Percentiles rank a stretch among this genome's conserved stretches.
These are phyloP conservation scores for Pan paniscus DNA, from an alignment of 2,113 vertebrate species.

Conservation along the genomic window DNA sequence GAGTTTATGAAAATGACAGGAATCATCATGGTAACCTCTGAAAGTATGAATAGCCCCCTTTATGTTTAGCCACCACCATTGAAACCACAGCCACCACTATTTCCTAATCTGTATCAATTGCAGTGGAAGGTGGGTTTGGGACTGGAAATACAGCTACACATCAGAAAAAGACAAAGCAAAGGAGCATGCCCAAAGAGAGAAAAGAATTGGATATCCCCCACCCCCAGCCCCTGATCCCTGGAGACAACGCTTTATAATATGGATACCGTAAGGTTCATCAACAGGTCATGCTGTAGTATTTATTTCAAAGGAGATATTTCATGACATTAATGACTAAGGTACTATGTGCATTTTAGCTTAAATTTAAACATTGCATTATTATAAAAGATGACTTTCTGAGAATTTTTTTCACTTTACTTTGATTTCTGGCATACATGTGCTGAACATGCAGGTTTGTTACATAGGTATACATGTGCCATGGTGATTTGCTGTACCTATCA, in stretches of 20 bases:
- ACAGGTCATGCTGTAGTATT: not conserved
- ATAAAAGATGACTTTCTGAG: constrained; percentile 39
- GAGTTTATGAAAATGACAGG: not conserved
- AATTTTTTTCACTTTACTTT: not conserved
- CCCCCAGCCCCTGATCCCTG: not conserved
- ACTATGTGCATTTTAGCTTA: constrained; percentile 8
- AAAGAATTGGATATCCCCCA: not conserved
- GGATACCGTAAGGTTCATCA: not conserved
- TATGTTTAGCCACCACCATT: not conserved
- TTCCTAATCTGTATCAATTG: not conserved
- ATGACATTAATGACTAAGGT: constrained; percentile 5
- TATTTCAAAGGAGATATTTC: not conserved
- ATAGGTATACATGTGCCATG: no score
- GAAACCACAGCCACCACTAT: not conserved
- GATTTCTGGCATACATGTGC: no score
- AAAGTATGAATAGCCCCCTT: not conserved
- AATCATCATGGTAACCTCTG: not conserved
- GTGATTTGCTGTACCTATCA: no score
- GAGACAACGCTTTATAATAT: not conserved
- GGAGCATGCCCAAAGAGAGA: not conserved
- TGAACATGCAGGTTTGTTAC: no score
- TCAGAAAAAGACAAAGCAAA: not conserved
- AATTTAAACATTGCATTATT: constrained; percentile 6
- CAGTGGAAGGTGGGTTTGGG: not conserved
- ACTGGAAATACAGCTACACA: not conserved